Conservation (phyloP, 92 coral and sea anemone genomes). For the Siderastrea siderea region DNA sequence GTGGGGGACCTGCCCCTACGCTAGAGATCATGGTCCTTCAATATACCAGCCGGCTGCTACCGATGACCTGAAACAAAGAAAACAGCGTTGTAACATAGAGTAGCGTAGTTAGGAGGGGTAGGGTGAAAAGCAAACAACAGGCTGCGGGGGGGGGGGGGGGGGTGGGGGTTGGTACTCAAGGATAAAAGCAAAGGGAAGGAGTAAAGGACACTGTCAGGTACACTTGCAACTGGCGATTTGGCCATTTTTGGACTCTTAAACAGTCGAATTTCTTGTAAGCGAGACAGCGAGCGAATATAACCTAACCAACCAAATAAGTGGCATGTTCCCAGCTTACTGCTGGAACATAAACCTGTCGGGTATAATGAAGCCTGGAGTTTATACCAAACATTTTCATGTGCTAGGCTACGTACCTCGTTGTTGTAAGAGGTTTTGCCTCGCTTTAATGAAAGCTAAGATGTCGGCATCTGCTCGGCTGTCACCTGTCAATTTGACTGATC, state of each 20-base stretch:
- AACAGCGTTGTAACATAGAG: neutral
- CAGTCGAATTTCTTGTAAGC: too few relatives aligned
- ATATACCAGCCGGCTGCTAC: neutral
- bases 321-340: too few relatives aligned
- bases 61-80: conserved; percentile 12
- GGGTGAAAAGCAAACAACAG: too few relatives aligned
- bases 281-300: too few relatives aligned
- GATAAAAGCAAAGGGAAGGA: neutral
- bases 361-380: neutral
- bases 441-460: conserved; percentile 93
- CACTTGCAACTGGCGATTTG: neutral
- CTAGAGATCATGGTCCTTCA: neutral
- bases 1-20: neutral
- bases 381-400: neutral
- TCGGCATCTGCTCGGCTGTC: conserved; percentile 96
- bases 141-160: too few relatives aligned
- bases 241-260: too few relatives aligned
- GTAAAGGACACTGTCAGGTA: neutral
- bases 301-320: too few relatives aligned
- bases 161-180: neutral
- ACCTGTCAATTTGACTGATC: conserved; percentile 79
- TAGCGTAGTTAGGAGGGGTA: too few relatives aligned
- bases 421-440: conserved; percentile 91
- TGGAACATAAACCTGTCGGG: too few relatives aligned
- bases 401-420: conserved; percentile 76